Base-by-base conservation (phyloP, 2,113 vertebrate genomes). In the Cheirogaleus medius region DNA sequence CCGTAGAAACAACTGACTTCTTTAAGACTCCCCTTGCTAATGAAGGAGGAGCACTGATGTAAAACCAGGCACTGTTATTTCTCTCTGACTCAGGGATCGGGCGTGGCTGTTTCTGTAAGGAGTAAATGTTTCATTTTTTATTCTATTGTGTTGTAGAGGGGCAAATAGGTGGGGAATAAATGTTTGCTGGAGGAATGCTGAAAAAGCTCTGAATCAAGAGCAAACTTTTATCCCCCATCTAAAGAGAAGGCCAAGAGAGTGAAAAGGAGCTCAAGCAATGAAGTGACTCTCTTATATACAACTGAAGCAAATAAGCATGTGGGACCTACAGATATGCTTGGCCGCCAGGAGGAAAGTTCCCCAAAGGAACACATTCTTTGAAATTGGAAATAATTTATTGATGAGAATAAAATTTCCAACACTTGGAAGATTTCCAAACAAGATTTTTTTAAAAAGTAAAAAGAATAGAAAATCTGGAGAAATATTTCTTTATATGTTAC, bases 401-500 rank as follows among this genome's bases (percentile, higher is more conserved):
- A 68, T 78, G 63, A 89, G 15, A 94, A 83, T 78, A 91, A 94
- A 90, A 52, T 76, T 60, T 66, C 44, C 56, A 89, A 49, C 42
- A 87, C 39, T n/a, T 15, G 2, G 13, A 94, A 81, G 1, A 92
- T 78, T 78, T 78, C 14, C 91, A 84, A 66, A 34, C 54, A 92
- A 95, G 71, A 63, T 12, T 11, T 63, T 29, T 63, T 44, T 32
- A 58, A 56, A 73, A 71, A 73, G 69, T 42, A 71, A 87, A 73
- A 69, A 56, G 23, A 68, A 20, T 21, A 84, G 12, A 73, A 77
- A 52, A 89, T 9, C 60, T 63, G 8, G 2, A 78, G 9, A 97
- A 96, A 60, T 47, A 0, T 82, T 69, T 87, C 17, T 11, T 90
- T 29, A 3, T 69, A 44, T 83, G 37, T 21, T 54, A 3, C 15